Evolutionary conservation across 2,888 invertebrate genomes (phyloP), one percentile per base, ranked within the genome.

Genomic region (Ennomos erosarius): DNA sequence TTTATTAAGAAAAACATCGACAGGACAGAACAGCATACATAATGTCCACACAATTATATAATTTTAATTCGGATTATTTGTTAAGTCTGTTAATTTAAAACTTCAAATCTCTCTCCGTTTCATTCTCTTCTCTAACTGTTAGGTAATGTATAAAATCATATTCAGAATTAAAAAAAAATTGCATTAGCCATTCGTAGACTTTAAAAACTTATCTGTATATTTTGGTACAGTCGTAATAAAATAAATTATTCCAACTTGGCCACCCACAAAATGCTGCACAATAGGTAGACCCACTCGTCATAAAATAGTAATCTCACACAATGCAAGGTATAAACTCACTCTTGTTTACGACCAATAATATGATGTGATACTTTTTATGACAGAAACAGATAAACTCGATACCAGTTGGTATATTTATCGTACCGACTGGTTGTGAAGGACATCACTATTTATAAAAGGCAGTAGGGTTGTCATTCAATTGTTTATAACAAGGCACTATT

Each of bases 211-310:
- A 34, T 42, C 36, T 33, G 56, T 38, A 16, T 48, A 42, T 46
- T 56, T 37, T 34, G 39, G 39, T 44, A 55, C 37, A 38, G 50
- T 43, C 10, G 10, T 33, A 12, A 39, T 37, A 12, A 43, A 45
- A 53, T 56, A 53, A 45, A 39, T 48, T 40, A 40, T 49, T 43
- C 12, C 12, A 1, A 40, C 10, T 55, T 47, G 62, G 33, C 62
- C 62, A 62, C 62, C 62, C 62, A 62, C 62, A 48, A 51, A 55
- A 60, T 43, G 47, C 9, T 40, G n/a, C 11, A 62, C 62, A 62
- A 58, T 55, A 43, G 54, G 13, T 45, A 48, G 11, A 53, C 46
- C 37, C 38, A 48, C 48, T 43, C 43, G 11, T 50, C 49, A 55
- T 62, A 62, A 58, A 62, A 58, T 58, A 45, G 43, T 55, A 9